Percentiles rank a stretch among this genome's conserved stretches.
phyloP scores from a whole-genome alignment of 2,888 invertebrate genomes.

The Abrostola tripartita region DNA sequence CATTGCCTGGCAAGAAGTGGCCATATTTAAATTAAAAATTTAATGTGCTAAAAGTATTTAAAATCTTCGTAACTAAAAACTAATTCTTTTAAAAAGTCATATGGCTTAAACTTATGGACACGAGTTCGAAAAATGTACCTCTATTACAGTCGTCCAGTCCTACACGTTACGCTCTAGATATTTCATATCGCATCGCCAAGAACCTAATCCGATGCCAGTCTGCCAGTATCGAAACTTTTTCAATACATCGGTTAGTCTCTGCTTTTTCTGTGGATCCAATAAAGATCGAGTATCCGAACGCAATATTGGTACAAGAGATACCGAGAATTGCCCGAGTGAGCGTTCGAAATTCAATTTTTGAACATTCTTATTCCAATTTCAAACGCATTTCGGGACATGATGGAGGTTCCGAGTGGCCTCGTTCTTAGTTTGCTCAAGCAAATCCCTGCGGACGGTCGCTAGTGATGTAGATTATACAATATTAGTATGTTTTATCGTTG shows the following conservation, averaged over 20 bases:
- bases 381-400: constrained; percentile 48
- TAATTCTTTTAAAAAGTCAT: no score
- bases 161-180: neutral
- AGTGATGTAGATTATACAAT: constrained; percentile 38
- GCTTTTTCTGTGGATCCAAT: constrained; percentile 31
- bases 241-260: constrained; percentile 10
- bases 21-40: no score
- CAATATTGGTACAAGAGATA: constrained; percentile 44
- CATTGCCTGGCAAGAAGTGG: no score
- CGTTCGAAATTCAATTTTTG: constrained; percentile 56
- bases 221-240: constrained; percentile 14
- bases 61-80: no score
- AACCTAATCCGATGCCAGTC: constrained; percentile 3
- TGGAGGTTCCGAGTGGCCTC: constrained; percentile 44
- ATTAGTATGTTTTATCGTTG: constrained; percentile 19
- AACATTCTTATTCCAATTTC: constrained; percentile 57
- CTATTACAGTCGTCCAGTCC: neutral
- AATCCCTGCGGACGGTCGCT: constrained; percentile 33
- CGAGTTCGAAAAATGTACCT: neutral
- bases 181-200: constrained; percentile 17
- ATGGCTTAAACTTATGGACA: no score
- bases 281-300: constrained; percentile 39
- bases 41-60: no score
- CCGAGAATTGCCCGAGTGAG: constrained; percentile 33
- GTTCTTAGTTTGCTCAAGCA: constrained; percentile 55